phyloP scores from a whole-genome alignment of 2,797 vertebrate species.

The Poecilia gillii region DNA sequence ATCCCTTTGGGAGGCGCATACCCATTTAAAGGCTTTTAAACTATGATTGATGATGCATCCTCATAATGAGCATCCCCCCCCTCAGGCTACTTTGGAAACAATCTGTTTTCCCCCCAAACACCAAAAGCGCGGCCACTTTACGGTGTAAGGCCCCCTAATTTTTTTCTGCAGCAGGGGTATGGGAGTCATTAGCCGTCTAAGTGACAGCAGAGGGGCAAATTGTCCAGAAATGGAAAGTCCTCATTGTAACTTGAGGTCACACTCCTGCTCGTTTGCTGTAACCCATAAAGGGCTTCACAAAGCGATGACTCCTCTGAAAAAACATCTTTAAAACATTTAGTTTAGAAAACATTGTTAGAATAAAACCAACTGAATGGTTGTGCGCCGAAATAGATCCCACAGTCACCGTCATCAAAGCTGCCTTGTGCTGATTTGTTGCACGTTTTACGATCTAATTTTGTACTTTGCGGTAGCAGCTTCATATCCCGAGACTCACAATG shows the following conservation, averaged over 20 bases:
- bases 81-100: conserved; percentile 71
- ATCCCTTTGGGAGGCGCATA: conserved; percentile 62
- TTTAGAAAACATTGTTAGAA: neutral
- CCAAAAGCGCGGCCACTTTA: conserved; percentile 63
- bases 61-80: conserved; percentile 51
- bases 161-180: conserved; percentile 65
- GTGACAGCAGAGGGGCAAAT: conserved; percentile 76
- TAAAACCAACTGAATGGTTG: neutral
- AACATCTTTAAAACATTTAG: conserved; percentile 32
- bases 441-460: neutral
- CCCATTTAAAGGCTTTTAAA: conserved; percentile 76
- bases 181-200: conserved; percentile 73
- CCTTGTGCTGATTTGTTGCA: neutral
- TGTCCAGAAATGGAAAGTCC: conserved; percentile 66
- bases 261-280: conserved; percentile 58
- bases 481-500: neutral
- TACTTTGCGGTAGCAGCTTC: neutral
- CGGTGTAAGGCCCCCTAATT: conserved; percentile 66
- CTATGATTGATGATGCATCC: conserved; percentile 79
- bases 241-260: conserved; percentile 63
- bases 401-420: neutral
- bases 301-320: conserved; percentile 31
- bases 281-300: conserved; percentile 27
- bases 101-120: conserved; percentile 74
- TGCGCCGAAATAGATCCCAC: neutral